phyloP scores from a whole-genome alignment of 2,113 vertebrate genomes.

The Pipa parva region DNA sequence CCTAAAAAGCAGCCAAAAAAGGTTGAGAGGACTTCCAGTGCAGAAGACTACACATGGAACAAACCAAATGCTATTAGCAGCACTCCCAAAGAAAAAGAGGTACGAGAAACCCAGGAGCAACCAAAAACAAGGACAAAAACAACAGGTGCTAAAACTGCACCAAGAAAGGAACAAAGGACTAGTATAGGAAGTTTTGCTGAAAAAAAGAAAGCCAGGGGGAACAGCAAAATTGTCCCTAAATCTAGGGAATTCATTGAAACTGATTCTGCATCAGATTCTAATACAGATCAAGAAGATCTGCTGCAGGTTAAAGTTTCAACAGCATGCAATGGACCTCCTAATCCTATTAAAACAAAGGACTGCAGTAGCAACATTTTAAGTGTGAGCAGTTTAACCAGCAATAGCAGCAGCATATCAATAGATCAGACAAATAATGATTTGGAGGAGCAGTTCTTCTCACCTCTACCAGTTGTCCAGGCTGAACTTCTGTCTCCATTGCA shows the following conservation, averaged over 20 bases:
- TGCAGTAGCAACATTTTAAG: conserved; percentile 63
- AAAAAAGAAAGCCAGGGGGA: conserved; percentile 88
- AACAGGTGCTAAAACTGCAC: conserved; percentile 77
- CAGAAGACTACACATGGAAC: conserved; percentile 79
- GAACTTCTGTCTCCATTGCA: conserved; percentile 77
- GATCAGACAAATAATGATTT: conserved; percentile 70
- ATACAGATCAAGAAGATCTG: conserved; percentile 83
- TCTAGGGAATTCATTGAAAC: conserved; percentile 95
- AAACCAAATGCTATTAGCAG: conserved; percentile 80
- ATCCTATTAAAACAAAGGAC: conserved; percentile 62
- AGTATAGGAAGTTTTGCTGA: conserved; percentile 64
- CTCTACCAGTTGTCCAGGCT: conserved; percentile 67
- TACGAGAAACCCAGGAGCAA: conserved; percentile 68
- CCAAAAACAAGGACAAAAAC: conserved; percentile 79
- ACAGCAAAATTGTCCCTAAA: conserved; percentile 85
- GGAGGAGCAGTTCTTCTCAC: conserved; percentile 72
- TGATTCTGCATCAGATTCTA: conserved; percentile 90
- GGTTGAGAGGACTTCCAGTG: conserved; percentile 76
- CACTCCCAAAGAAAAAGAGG: conserved; percentile 86
- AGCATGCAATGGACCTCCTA: conserved; percentile 55
- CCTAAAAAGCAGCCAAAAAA: conserved; percentile 88
- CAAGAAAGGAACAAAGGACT: conserved; percentile 86
- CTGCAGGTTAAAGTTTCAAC: conserved; percentile 70
- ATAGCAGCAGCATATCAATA: conserved; percentile 62
- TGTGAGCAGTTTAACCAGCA: conserved; percentile 68